Percentiles rank a stretch among this genome's conserved stretches.
Evolutionary conservation across 2,113 vertebrate species (phyloP).

Genomic region (Furnarius figulus): DNA sequence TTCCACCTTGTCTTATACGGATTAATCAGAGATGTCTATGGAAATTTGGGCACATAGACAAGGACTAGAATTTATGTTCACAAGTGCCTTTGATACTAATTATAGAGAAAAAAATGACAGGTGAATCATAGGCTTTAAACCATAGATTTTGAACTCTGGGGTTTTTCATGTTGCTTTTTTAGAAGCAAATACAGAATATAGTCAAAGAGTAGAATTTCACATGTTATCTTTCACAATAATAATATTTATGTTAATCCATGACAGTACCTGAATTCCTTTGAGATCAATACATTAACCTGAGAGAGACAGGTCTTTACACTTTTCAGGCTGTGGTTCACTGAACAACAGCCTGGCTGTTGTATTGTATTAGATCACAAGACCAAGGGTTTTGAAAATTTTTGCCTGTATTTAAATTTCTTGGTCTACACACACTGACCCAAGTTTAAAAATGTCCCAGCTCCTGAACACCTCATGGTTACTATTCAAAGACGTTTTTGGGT

Average conservation of each 20-base stretch:
- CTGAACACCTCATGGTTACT: not conserved
- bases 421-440: not conserved
- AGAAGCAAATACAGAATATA: not conserved
- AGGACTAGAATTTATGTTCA: not conserved
- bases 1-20: not conserved
- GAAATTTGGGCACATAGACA: not conserved
- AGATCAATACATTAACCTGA: not conserved
- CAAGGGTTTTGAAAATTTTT: not conserved
- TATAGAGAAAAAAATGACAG: not conserved
- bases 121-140: not conserved
- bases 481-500: not conserved
- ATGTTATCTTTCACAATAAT: not conserved
- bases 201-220: not conserved
- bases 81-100: not conserved
- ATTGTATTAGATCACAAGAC: not conserved
- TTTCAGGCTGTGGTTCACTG: not conserved
- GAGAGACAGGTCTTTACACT: fast-evolving
- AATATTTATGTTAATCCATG: not conserved
- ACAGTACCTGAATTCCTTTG: not conserved
- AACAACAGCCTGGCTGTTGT: not conserved
- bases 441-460: not conserved
- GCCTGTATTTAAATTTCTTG: not conserved
- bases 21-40: not conserved
- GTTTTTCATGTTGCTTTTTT: not conserved
- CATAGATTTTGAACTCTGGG: not conserved